phyloP scores from a whole-genome alignment of 2,113 vertebrate species.

The Synchiropus splendidus region DNA sequence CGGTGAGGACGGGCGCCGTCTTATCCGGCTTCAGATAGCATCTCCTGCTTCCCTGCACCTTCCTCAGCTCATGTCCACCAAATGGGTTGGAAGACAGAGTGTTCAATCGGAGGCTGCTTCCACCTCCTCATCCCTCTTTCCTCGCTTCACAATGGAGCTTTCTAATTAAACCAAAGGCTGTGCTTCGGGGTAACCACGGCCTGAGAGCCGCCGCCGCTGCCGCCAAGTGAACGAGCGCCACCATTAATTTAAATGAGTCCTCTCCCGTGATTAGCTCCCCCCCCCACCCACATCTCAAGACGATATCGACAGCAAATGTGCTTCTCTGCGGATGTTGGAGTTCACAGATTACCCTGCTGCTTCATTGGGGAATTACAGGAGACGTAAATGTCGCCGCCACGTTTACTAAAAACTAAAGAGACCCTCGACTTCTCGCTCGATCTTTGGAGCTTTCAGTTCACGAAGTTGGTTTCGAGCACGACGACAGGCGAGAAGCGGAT shows the following conservation, averaged over 20 bases:
- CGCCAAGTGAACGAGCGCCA: slow-evolving; percentile 26
- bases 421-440: too few relatives aligned
- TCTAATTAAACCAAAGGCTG: slow-evolving; percentile 44
- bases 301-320: slow-evolving; percentile 21
- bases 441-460: too few relatives aligned
- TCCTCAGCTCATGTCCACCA: slow-evolving; percentile 17
- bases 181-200: slow-evolving; percentile 36
- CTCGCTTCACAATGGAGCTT: slow-evolving; percentile 20
- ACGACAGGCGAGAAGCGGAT: too few relatives aligned
- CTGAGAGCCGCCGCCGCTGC: slow-evolving; percentile 34
- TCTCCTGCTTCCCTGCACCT: slow-evolving; percentile 13
- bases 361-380: slow-evolving; percentile 27
- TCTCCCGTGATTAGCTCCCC: too few relatives aligned
- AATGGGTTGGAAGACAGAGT: slow-evolving; percentile 40
- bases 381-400: slow-evolving; percentile 12
- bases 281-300: too few relatives aligned
- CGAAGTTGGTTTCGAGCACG: too few relatives aligned
- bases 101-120: slow-evolving; percentile 35
- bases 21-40: too few relatives aligned
- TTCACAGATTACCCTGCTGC: slow-evolving; percentile 31
- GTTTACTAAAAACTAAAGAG: too few relatives aligned
- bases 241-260: slow-evolving; percentile 35
- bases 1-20: too few relatives aligned
- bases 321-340: slow-evolving; percentile 19
- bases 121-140: slow-evolving; percentile 16